Conservation (phyloP, 2,113 vertebrate species). For the Sinocyclocheilus grahami region DNA sequence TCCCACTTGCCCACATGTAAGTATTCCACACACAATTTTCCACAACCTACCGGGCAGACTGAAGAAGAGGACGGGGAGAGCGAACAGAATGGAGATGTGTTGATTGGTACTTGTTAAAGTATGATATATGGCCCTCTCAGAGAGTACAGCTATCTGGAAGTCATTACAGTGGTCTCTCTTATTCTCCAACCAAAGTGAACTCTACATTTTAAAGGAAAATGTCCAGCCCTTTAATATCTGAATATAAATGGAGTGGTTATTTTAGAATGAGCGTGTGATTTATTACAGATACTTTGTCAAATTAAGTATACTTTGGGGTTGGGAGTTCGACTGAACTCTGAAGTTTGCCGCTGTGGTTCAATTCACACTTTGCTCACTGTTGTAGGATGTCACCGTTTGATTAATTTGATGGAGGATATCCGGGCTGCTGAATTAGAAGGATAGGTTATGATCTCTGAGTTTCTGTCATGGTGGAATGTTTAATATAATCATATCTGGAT, state of each 20-base stretch:
- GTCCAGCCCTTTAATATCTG: constrained; percentile 60
- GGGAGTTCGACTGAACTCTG: constrained; percentile 54
- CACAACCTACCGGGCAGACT: constrained; percentile 7
- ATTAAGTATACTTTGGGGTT: constrained; percentile 62
- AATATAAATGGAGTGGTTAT: constrained; percentile 64
- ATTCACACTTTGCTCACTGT: constrained; percentile 57
- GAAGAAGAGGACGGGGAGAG: constrained; percentile 53
- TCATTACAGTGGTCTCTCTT: constrained; percentile 57
- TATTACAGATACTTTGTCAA: constrained; percentile 64
- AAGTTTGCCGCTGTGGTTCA: constrained; percentile 61
- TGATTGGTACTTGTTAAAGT: constrained; percentile 63
- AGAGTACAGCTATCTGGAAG: constrained; percentile 61
- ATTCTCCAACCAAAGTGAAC: constrained; percentile 55
- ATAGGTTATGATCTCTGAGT: constrained; percentile 21
- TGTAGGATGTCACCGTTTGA: constrained; percentile 54
- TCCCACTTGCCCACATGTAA: neutral
- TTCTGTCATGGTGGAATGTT: neutral
- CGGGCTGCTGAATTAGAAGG: constrained; percentile 17
- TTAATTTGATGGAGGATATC: constrained; percentile 52
- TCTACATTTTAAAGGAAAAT: constrained; percentile 61
- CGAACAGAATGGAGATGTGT: constrained; percentile 49
- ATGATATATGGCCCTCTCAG: constrained; percentile 59
- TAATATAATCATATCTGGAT: constrained; percentile 12
- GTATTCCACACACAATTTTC: constrained; percentile 10
- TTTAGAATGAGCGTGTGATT: constrained; percentile 64